These are phyloP conservation scores for Microtus pennsylvanicus DNA, from an alignment of 2,113 vertebrate species.

Conservation along the genomic window DNA sequence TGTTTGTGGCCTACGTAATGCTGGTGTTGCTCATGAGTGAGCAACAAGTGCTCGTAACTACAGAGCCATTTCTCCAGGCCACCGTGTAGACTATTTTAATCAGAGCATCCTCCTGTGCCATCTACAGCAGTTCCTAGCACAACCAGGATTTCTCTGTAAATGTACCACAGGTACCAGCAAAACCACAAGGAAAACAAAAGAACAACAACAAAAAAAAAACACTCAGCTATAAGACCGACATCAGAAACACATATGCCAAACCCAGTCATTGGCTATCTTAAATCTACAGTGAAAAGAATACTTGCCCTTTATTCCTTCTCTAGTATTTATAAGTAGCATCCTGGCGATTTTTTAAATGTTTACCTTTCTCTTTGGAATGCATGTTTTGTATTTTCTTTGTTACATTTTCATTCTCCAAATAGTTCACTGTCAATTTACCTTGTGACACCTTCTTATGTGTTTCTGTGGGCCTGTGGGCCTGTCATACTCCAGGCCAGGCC, in stretches of 20 bases:
- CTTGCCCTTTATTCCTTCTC: conserved; percentile 6
- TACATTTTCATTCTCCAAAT: not conserved
- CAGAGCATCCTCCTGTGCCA: not conserved
- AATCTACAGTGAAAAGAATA: not conserved
- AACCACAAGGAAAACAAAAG: not conserved
- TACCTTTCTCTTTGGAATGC: not conserved
- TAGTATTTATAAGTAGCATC: not conserved
- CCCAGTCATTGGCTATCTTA: not conserved
- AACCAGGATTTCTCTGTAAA: not conserved
- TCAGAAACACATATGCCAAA: not conserved
- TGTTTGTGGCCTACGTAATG: not conserved
- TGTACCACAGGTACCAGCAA: not conserved
- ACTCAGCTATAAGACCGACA: not conserved
- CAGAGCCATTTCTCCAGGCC: not conserved
- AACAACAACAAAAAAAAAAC: not conserved
- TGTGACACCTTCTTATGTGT: not conserved
- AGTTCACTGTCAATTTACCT: not conserved
- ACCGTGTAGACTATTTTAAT: not conserved
- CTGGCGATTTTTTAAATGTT: not conserved
- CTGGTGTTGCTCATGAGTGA: not conserved
- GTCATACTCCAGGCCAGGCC: not conserved
- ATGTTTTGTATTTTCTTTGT: not conserved
- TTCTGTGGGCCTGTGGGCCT: too few relatives aligned
- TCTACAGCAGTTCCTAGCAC: not conserved
- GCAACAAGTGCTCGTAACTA: not conserved